Evolutionary conservation across 2,113 vertebrate species (phyloP).

Genomic region (Gobio gobio): DNA sequence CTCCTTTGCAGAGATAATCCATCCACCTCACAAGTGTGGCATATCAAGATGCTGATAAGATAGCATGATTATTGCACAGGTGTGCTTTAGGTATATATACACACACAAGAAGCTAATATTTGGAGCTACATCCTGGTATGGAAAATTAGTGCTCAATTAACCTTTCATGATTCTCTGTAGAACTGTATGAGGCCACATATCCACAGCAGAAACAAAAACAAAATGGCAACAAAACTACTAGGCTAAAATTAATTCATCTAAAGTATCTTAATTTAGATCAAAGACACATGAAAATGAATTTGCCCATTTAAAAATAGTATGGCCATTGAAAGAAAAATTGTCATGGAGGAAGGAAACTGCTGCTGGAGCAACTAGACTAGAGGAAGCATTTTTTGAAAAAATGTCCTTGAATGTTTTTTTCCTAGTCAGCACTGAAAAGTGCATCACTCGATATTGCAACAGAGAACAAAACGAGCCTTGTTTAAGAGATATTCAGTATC

Average conservation of each 20-base stretch:
- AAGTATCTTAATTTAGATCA: background rate
- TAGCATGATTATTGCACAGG: no score
- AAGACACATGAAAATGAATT: background rate
- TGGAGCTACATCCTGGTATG: no score
- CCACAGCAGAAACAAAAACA: background rate
- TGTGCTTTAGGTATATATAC: no score
- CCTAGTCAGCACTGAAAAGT: background rate
- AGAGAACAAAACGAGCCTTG: background rate
- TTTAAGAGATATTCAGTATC: background rate
- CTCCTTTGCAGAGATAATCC: no score
- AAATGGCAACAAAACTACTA: background rate
- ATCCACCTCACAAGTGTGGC: no score
- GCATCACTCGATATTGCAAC: background rate
- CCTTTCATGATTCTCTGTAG: background rate
- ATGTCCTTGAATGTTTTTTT: background rate
- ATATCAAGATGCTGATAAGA: no score
- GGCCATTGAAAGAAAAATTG: background rate
- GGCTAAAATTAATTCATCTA: background rate
- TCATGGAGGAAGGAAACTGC: background rate
- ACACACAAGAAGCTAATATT: no score
- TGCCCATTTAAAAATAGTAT: background rate
- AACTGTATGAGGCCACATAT: background rate
- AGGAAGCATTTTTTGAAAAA: slow-evolving; percentile 23
- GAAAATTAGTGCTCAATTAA: background rate
- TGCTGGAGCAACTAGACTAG: background rate